Evolutionary conservation across 2,113 vertebrate species (phyloP).

Genomic region (Amblyopsis rosae): DNA sequence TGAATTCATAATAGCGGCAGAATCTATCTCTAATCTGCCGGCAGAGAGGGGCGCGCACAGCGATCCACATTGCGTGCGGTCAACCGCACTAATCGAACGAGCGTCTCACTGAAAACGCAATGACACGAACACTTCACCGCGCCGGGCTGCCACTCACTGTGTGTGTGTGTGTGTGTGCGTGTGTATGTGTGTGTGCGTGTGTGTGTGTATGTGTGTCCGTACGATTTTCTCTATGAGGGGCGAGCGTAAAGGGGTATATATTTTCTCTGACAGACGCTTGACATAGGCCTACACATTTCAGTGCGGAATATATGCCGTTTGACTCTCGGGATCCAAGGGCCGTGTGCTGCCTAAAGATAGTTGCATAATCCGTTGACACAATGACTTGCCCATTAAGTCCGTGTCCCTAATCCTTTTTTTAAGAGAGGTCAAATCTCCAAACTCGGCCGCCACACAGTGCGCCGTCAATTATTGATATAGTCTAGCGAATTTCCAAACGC

Average conservation of each 20-base stretch:
- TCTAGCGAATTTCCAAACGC: conserved; percentile 50
- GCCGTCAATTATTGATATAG: conserved; percentile 70
- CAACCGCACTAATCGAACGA: conserved; percentile 60
- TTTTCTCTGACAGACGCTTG: conserved; percentile 10
- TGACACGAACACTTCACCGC: conserved; percentile 37
- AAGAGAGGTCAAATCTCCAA: conserved; percentile 68
- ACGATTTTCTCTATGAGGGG: neutral
- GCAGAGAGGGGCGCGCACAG: conserved; percentile 37
- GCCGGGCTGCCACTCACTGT: neutral
- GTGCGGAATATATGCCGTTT: conserved; percentile 20
- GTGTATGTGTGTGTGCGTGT: neutral
- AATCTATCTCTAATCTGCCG: conserved; percentile 69
- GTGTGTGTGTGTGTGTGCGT: conserved; percentile 15
- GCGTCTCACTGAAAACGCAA: conserved; percentile 47
- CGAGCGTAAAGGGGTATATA: neutral
- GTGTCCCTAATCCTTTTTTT: conserved; percentile 54
- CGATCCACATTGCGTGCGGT: conserved; percentile 44
- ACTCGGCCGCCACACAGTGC: conserved; percentile 37
- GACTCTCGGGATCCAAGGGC: neutral
- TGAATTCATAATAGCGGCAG: conserved; percentile 68
- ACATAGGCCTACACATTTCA: conserved; percentile 22
- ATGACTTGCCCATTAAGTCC: conserved; percentile 54
- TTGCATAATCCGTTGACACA: conserved; percentile 68
- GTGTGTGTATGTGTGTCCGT: conserved; percentile 1
- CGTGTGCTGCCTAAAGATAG: conserved; percentile 54